Evolutionary conservation across 2,888 invertebrate species (phyloP).

Genomic region (Brachypalpus laphriformis): DNA sequence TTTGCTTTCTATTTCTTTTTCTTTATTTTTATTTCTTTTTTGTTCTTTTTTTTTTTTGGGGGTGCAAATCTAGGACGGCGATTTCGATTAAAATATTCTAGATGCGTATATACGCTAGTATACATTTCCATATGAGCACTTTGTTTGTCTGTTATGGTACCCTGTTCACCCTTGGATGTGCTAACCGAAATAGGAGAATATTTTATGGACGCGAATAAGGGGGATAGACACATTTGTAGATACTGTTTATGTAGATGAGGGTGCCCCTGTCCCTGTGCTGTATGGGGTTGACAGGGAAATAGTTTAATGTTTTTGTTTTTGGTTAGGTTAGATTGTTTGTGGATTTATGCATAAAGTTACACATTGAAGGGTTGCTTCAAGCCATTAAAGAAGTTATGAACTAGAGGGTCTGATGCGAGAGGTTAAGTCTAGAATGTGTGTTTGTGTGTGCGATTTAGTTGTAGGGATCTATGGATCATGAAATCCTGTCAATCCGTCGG

Average conservation of each 20-base stretch:
- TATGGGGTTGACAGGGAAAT: constrained; percentile 25
- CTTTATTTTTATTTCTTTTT: too few species aligned
- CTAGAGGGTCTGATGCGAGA: background rate
- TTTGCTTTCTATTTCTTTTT: background rate
- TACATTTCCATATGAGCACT: constrained; percentile 4
- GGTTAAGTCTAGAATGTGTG: constrained; percentile 19
- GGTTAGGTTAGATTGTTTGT: background rate
- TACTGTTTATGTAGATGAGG: constrained; percentile 1
- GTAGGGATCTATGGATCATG: background rate
- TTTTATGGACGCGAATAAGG: constrained; percentile 10
- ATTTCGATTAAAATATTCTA: constrained; percentile 43
- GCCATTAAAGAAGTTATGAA: constrained; percentile 23
- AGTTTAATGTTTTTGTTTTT: constrained; percentile 47
- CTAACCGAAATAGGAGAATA: constrained; percentile 19
- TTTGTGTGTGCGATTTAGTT: background rate
- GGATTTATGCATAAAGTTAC: constrained; percentile 30
- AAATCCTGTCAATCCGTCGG: background rate
- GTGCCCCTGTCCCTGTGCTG: background rate
- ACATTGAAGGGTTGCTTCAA: constrained; percentile 16
- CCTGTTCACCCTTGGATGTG: background rate
- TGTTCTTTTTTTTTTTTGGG: background rate
- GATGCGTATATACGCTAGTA: background rate
- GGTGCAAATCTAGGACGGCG: constrained; percentile 40
- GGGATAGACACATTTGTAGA: constrained; percentile 5
- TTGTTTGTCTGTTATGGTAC: background rate